phyloP scores from a whole-genome alignment of 2,888 invertebrate species.

The Thymelicus sylvestris region DNA sequence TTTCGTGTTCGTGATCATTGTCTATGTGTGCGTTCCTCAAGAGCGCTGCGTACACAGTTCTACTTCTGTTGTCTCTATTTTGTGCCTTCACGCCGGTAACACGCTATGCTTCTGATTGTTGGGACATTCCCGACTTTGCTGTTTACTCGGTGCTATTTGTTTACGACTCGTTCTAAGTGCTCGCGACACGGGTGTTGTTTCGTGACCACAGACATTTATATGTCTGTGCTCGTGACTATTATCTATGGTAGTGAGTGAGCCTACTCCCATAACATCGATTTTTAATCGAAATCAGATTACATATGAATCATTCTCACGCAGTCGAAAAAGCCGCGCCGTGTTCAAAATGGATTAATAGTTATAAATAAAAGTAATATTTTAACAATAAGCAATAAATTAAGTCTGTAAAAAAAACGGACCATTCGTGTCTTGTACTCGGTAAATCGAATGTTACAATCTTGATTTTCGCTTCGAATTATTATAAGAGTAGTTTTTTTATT shows the following conservation, averaged over 20 bases:
- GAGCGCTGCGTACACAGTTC: too few species aligned
- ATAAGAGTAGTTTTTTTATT: not conserved
- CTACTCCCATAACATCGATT: not conserved
- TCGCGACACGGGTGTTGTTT: not conserved
- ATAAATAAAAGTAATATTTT: not conserved
- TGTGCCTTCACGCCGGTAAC: slow-evolving; percentile 56
- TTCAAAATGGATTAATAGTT: not conserved
- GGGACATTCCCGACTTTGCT: slow-evolving; percentile 55
- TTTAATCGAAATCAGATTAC: not conserved
- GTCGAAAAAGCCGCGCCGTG: not conserved
- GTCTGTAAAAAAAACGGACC: not conserved
- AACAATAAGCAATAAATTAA: not conserved
- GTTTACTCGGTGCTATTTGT: slow-evolving; percentile 76
- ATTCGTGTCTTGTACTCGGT: not conserved
- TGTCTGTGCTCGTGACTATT: not conserved
- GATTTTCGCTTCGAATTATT: not conserved
- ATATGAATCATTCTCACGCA: not conserved
- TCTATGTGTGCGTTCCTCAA: too few species aligned
- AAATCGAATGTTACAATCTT: not conserved
- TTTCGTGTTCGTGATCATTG: too few species aligned
- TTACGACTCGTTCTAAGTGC: slow-evolving; percentile 40
- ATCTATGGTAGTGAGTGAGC: not conserved
- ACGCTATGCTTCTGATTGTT: slow-evolving; percentile 57
- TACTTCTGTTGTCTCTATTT: too few species aligned
- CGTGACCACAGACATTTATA: not conserved